Evolutionary conservation across 2,888 invertebrate species (phyloP), one percentile per base, ranked within the genome.

Genomic region (Andrena chrysosceles): DNA sequence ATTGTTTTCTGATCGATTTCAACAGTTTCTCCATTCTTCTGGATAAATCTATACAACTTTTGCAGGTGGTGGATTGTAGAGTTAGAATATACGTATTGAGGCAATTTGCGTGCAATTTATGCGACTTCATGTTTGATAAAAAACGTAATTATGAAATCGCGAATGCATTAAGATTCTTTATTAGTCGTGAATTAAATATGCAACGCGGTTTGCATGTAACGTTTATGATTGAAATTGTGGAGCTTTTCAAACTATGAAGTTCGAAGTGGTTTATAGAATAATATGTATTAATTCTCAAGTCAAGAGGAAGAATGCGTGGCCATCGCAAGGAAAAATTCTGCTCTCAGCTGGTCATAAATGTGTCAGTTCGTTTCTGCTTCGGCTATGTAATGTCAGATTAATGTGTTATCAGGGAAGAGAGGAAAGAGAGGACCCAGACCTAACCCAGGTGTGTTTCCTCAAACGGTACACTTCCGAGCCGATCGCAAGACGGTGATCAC

Each of bases 331-430:
- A 85, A 72, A 89, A 88, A 88, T 86, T 87, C 81, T 87, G 87
- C 74, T 76, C 64, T 81, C 77, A 72, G 69, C 59, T 64, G 62
- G 68, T 84, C 79, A 77, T 88, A 89, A 88, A 87, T 77, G 88
- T 84, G 85, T 81, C 87, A 70, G 84, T 83, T 79, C 63, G 72
- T 83, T 79, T 82, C 75, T 86, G 81, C 2, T 35, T 63, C 49
- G 84, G 72, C 83, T 82, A 72, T 88, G 84, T 86, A 89, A 85
- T 73, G 67, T 29, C 75, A 79, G 86, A 89, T 83, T 88, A 87
- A 88, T 88, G 87, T 60, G 77, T 83, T 76, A 71, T 68, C 75
- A 35, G n/a, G 68, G 13, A 66, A 74, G 77, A 78, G 68, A 70
- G 42, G 71, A 83, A 66, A 74, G 77, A 81, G 68, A 70, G 42